A percentile compares a stretch with the other conserved stretches of the same genome.
phyloP scores from a whole-genome alignment of 2,888 invertebrate genomes.

The Cactoblastis cactorum region DNA sequence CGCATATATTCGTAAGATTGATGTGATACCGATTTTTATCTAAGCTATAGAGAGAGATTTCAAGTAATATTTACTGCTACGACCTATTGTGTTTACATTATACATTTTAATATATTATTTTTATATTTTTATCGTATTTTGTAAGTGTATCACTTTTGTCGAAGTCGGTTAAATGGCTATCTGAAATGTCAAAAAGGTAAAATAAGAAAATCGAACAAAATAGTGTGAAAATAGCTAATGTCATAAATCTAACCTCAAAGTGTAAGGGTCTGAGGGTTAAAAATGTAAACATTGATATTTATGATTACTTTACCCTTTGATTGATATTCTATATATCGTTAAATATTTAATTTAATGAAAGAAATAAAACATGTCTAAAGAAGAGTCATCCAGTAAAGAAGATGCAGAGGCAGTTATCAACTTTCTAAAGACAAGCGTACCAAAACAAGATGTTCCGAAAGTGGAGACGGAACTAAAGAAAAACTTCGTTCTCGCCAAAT shows the following conservation, averaged over 20 bases:
- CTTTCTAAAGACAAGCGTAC: slow-evolving; percentile 58
- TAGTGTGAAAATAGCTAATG: background rate
- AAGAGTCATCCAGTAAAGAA: slow-evolving; percentile 34
- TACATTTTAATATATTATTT: no score
- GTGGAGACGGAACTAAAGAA: slow-evolving; percentile 60
- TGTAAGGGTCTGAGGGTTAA: no score
- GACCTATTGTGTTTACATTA: no score
- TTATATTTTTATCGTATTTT: background rate
- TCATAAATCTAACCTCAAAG: background rate
- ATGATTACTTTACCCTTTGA: background rate
- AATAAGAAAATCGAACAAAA: no score
- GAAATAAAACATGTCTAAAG: slow-evolving; percentile 32
- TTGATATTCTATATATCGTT: no score
- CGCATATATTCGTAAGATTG: no score
- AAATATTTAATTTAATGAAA: background rate
- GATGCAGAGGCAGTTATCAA: slow-evolving; percentile 45
- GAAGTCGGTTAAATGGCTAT: background rate
- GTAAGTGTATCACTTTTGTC: background rate
- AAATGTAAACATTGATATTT: background rate
- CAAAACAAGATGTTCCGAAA: slow-evolving; percentile 44
- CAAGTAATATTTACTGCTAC: no score
- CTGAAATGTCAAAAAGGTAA: background rate
- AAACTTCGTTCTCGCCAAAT: slow-evolving; percentile 62
- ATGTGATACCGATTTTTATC: no score
- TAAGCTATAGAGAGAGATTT: no score